Conservation (phyloP, 2,888 invertebrate genomes). For the Athalia cordata region DNA sequence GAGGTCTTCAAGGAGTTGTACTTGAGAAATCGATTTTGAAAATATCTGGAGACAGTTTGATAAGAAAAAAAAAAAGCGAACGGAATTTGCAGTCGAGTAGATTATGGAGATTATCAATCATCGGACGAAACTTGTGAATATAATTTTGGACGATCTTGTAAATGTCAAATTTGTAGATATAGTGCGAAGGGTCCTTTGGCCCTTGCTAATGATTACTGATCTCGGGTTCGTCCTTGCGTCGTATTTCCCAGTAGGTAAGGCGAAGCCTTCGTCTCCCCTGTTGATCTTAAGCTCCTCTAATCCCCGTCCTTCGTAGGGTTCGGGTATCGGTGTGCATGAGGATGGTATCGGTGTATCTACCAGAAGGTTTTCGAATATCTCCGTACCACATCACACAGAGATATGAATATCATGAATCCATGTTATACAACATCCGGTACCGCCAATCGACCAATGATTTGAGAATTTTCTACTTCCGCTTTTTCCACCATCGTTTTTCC, state of each 20-base stretch:
- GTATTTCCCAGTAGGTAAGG: background rate
- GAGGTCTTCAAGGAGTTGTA: background rate
- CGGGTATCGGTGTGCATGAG: constrained; percentile 4
- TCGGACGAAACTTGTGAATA: too few species aligned
- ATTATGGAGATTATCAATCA: too few species aligned
- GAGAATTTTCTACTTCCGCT: too few species aligned
- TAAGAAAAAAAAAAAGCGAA: too few species aligned
- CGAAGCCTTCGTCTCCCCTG: constrained; percentile 2
- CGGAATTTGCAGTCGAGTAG: too few species aligned
- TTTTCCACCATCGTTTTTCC: too few species aligned
- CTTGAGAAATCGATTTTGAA: too few species aligned
- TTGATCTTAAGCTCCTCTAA: constrained; percentile 32
- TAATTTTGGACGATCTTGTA: too few species aligned
- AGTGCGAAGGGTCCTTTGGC: background rate
- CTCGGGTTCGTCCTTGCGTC: background rate
- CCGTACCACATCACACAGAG: background rate
- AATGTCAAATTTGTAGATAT: background rate
- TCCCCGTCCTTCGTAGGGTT: background rate
- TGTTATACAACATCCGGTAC: background rate
- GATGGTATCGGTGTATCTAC: background rate
- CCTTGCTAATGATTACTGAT: background rate
- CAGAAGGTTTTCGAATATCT: constrained; percentile 1
- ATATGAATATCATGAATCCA: too few species aligned
- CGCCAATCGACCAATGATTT: too few species aligned
- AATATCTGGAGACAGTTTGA: too few species aligned